A percentile compares a stretch with the other conserved stretches of the same genome.
Conservation (phyloP, 2,113 vertebrate species). For the Recurvirostra avosetta region DNA sequence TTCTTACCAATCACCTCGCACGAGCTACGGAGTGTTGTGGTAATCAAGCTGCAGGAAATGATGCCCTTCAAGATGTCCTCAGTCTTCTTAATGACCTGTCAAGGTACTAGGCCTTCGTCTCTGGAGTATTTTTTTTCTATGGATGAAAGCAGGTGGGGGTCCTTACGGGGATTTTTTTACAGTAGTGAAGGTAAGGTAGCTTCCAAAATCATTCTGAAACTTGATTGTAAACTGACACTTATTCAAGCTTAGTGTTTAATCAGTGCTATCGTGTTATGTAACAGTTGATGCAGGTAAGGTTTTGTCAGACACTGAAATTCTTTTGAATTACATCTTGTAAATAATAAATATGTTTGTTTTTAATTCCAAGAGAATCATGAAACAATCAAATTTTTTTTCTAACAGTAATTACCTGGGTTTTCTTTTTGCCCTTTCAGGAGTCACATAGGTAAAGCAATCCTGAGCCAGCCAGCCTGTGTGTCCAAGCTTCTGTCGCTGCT, state of each 20-base stretch:
- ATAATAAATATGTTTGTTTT: neutral
- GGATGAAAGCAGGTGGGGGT: neutral
- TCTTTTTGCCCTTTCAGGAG: constrained; percentile 77
- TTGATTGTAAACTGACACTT: neutral
- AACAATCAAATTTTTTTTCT: neutral
- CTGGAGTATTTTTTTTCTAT: neutral
- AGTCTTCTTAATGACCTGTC: constrained; percentile 97
- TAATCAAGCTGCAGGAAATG: constrained; percentile 96
- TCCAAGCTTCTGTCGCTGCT: constrained; percentile 96
- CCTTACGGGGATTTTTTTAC: neutral
- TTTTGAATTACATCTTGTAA: neutral
- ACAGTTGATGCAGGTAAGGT: neutral
- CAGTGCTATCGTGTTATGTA: neutral
- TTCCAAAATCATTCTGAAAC: neutral
- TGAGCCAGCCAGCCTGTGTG: constrained; percentile 98
- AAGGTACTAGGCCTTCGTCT: constrained; percentile 72
- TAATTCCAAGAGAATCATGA: neutral
- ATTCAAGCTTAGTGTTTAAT: neutral
- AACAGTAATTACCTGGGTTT: neutral
- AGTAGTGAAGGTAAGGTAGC: neutral
- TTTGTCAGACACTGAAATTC: neutral
- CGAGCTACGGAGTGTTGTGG: constrained; percentile 95
- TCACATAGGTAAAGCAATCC: constrained; percentile 96
- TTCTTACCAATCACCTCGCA: constrained; percentile 95
- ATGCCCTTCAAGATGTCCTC: constrained; percentile 94